Evolutionary conservation across 1,140 invertebrate species (phyloP).

Genomic region (Augochlora pura): DNA sequence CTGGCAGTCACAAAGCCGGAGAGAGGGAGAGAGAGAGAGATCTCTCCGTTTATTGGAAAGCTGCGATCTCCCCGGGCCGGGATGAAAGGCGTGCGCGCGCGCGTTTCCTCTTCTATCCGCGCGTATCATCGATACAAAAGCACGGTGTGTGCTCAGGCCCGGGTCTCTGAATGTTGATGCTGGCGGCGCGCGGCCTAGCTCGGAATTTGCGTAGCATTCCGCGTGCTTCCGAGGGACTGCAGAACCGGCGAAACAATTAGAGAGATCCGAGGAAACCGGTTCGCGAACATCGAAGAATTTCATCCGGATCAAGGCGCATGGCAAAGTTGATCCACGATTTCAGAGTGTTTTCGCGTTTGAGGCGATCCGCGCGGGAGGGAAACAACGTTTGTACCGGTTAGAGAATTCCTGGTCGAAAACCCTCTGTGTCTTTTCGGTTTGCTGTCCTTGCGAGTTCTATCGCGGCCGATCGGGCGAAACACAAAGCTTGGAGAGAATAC

Average conservation of each 20-base stretch:
- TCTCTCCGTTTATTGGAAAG: slow-evolving; percentile 70
- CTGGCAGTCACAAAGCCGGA: slow-evolving; percentile 64
- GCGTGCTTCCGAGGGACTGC: slow-evolving; percentile 44
- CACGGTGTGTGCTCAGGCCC: slow-evolving; percentile 15
- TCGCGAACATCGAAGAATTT: slow-evolving; percentile 7
- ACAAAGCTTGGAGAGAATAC: no score
- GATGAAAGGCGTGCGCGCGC: slow-evolving; percentile 49
- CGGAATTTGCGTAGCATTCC: slow-evolving; percentile 58
- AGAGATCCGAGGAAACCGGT: slow-evolving; percentile 12
- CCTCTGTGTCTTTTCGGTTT: no score
- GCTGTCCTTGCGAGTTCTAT: no score
- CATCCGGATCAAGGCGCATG: not conserved
- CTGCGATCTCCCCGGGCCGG: slow-evolving; percentile 39
- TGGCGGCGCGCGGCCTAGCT: slow-evolving; percentile 19
- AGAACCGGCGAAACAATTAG: slow-evolving; percentile 54
- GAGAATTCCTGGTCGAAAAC: no score
- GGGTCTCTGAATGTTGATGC: slow-evolving; percentile 55
- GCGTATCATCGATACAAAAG: slow-evolving; percentile 57
- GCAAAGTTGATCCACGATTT: not conserved
- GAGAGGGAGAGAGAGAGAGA: no score
- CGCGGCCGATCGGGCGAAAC: no score
- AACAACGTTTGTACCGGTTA: no score
- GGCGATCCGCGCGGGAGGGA: not conserved
- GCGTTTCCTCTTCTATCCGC: slow-evolving; percentile 25
- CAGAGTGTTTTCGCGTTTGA: not conserved